Base-by-base conservation (phyloP, 2,797 vertebrate genomes). In the Pseudopleuronectes americanus region DNA sequence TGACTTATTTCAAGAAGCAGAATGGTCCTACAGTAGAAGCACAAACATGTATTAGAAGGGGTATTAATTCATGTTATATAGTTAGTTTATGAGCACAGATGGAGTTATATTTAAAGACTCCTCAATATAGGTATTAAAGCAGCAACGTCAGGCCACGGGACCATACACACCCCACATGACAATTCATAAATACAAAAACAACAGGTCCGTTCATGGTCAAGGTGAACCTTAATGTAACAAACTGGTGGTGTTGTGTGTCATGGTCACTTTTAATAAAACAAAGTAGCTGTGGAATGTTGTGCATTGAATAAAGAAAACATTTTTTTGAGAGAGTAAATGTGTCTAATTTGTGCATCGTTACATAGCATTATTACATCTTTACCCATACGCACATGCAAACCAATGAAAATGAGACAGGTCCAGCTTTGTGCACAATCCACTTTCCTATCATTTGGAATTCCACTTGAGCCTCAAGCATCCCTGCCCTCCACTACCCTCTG, bases 381-480 rank as follows among this genome's bases (percentile, higher is more conserved):
- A 57, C 22, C 7, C 28, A 31, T 31, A 31, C 7, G 28, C 7
- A 8, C 7, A 12, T 23, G 36, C 57, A 24, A n/a, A 22, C 4
- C 16, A 43, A 22, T n/a, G 4, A 43, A 21, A 23, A 16, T 3
- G 57, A 1, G 5, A 13, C 26, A 19, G 22, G 26, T 74, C 38
- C 45, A 21, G 26, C 31, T 47, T 36, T 22, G n/a, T 62, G 38
- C 26, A 31, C 53, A 74, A 59, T 60, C 31, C 26, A 64, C 21
- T 41, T 58, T 71, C 72, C 38, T 51, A 23, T 55, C 33, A 59
- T 82, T 73, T 77, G 55, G 57, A 76, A 84, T 84, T 77, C 75
- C 36, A 38, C 26, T 59, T 59, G 45, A 60, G 68, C 70, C 64
- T 64, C 64, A 68, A 74, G 22, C 52, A 67, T 8, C 43, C 14